A percentile compares a stretch with the other conserved stretches of the same genome.
phyloP scores from a whole-genome alignment of 1,140 invertebrate genomes.

The Zaprionus taronus region DNA sequence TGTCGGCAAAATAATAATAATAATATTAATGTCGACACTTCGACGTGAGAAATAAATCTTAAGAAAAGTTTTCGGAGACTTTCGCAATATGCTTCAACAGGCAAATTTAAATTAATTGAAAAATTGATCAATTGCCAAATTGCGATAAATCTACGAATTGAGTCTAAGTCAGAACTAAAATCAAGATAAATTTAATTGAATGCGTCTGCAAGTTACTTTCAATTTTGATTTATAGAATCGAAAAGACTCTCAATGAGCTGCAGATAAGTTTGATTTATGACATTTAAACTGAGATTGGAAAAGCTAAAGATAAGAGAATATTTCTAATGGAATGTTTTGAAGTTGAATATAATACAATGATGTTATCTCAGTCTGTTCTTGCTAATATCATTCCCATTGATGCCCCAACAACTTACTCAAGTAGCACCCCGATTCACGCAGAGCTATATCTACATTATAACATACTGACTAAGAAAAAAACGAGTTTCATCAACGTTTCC shows the following conservation, averaged over 20 bases:
- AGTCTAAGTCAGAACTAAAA: slow-evolving; percentile 5
- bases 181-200: neutral
- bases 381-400: slow-evolving; percentile 14
- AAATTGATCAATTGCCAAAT: slow-evolving; percentile 17
- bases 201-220: neutral
- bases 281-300: neutral
- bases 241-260: neutral
- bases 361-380: neutral
- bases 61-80: neutral
- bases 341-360: too few species aligned
- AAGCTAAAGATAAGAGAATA: neutral
- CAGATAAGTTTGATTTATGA: neutral
- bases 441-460: slow-evolving; percentile 14
- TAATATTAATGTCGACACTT: slow-evolving; percentile 30
- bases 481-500: slow-evolving; percentile 20
- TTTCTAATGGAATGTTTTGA: neutral
- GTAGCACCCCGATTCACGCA: neutral
- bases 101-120: slow-evolving; percentile 17
- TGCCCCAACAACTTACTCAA: slow-evolving; percentile 12
- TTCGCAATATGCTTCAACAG: neutral
- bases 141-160: slow-evolving; percentile 7
- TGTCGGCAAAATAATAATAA: slow-evolving; percentile 24
- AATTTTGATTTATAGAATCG: neutral
- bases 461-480: slow-evolving; percentile 25
- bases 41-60: slow-evolving; percentile 14